Base-by-base conservation (phyloP, 2,888 invertebrate species). In the Merodon equestris region DNA sequence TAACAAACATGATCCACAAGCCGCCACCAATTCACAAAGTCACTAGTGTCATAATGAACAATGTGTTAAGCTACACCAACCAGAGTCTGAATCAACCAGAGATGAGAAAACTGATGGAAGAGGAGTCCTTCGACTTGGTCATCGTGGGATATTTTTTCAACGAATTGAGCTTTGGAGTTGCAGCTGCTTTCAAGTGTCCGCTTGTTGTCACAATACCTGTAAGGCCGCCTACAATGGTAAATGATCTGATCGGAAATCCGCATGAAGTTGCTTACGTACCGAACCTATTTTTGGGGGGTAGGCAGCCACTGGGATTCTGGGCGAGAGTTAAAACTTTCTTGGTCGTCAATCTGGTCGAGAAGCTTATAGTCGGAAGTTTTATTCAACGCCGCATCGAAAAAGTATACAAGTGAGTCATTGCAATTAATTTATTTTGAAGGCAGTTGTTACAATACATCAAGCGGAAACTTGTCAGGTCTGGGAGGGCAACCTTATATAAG, bases 141-240 rank as follows among this genome's bases (percentile, higher is more conserved):
- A 72, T 88, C 2, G 34, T 86, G 17, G 89, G 88, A 9, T 84
- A 84, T 44, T 83, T 86, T 18, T 70, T 85, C 19, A 88, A 86
- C 51, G 86, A 87, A 2, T 86, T 84, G 15, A 84, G 86, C 66
- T 71, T 86, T 9, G 86, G 85, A 0, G 63, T 87, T 1, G 86
- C 86, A 0, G 84, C 84, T 0, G 83, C 81, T 36, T 87, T 88
- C 19, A 86, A 87, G 2, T 84, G 84, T 1, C 88, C 88, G 0
- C 12, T 87, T 0, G 83, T 87, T 15, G 1, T 86, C 1, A 84
- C 82, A 34, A 88, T 86, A 85, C 45, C 79, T 3, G 81, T 82
- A 0, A 70, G 82, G 14, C 83, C 87, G 0, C 83, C 84, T 70
- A 47, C 81, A 0, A 72, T 84, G 14, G 61, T 83, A 0, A 83